Base-by-base conservation (phyloP, 1,140 invertebrate species). In the Drosophila paulistorum region DNA sequence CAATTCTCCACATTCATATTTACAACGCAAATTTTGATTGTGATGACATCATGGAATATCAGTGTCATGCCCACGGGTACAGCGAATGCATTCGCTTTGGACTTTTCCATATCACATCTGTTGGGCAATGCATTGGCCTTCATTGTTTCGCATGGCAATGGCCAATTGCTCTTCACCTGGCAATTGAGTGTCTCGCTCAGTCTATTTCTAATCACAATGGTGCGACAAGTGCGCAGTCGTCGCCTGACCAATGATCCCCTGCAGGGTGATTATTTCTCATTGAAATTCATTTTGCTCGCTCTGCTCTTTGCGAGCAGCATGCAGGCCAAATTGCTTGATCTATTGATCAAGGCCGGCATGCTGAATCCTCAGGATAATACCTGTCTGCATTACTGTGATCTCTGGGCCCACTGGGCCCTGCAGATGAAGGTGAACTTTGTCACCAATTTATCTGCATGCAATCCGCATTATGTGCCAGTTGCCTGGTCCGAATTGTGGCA, bases 1-100 rank as follows among this genome's bases (percentile, higher is more conserved):
- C 81, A 92, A 63, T 92, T 92, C 67, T 92, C 91, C 66, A 79
- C 81, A 10, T 67, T 85, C 7, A 90, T 92, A 54, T 92, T 91
- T 58, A 75, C 86, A 39, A 89, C 91, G 3, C 91, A 92, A 68
- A 82, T 91, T 13, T 11, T 91, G 4, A 91, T 91, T 48, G 64
- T 92, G 45, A 87, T 91, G 78, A 68, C 71, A 7, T 81, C 74
- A 17, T 85, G 79, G 79, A 85, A 79, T 51, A 39, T 75, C 3
- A 77, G 75, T 70, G 48, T 66, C 0, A 45, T 90, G 61, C 75
- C 74, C 5, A 51, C 75, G 13, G 55, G 60, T 5, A 42, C 84
- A 51, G 71, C 80, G n/a, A 84, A 84, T 51, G 26, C 73, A 14
- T 89, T 92, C 14, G 79, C 74, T 1, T 33, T 92, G 14, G 90